Evolutionary conservation across 2,888 invertebrate genomes (phyloP), one percentile per base, ranked within the genome.

Genomic region (Scaptomyza flava): DNA sequence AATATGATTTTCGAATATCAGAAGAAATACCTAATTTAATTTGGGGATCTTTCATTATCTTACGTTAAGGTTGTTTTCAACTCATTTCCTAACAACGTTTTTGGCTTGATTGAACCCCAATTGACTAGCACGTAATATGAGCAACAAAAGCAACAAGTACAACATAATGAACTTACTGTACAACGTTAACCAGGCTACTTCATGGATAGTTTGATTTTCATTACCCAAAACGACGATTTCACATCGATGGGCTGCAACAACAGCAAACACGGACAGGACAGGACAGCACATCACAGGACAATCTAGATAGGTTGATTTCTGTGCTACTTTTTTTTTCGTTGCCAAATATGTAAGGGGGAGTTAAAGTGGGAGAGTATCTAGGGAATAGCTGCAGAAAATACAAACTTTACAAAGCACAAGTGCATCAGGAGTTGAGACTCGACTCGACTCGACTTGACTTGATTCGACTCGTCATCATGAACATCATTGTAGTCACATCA

Each of bases 161-260:
- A 48, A 42, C 41, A 33, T 6, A 27, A 31, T 20, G 6, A 5
- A 31, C 30, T 42, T 7, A 36, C 33, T 20, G 34, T 23, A 14
- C 36, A 47, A 47, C 52, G 41, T 51, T 58, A 50, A 33, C 38
- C 30, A 6, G 63, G 36, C 65, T 53, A 33, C 33, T 65, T 57
- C 63, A 62, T 56, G 46, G 47, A 51, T 43, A 65, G 65, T 77
- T 79, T 81, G 71, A 77, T 67, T 78, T 74, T 71, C 81, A 79
- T 79, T 79, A 79, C 51, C 54, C 63, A 65, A 61, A 75, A 56
- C 52, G 60, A 34, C 45, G 33, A 65, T 12, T 38, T 36, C 51
- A 60, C 64, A 53, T 53, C 56, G 68, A 65, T 60, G 59, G 65
- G 64, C 63, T 69, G 66, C 17, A 48, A 50, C 70, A 63, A 60